These are phyloP conservation scores for Coptotermes formosanus DNA, from an alignment of 1,140 invertebrate genomes.

Conservation along the genomic window DNA sequence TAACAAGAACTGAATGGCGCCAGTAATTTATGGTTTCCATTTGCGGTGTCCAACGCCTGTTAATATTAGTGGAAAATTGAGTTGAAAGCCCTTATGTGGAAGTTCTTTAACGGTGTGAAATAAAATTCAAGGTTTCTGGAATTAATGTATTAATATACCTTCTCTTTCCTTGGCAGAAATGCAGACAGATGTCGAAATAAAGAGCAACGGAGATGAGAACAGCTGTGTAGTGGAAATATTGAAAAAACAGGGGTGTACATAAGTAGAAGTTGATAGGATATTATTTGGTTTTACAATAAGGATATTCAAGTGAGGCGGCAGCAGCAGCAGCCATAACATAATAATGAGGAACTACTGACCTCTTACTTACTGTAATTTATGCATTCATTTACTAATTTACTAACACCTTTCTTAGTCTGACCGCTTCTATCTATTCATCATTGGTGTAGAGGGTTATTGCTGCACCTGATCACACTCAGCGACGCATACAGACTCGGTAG, in stretches of 20 bases:
- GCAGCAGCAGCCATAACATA: no score
- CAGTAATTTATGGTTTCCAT: neutral
- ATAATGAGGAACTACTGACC: no score
- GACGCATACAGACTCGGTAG: no score
- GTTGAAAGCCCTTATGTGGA: neutral
- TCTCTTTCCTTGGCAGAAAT: neutral
- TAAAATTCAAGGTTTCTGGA: slow-evolving; percentile 1
- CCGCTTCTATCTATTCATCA: no score
- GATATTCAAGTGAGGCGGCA: no score
- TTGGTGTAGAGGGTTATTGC: no score
- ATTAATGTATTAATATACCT: slow-evolving; percentile 2
- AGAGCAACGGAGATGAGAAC: neutral
- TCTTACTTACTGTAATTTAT: no score
- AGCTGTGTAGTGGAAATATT: neutral
- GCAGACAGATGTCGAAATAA: neutral
- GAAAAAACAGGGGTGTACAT: neutral
- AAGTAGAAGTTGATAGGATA: neutral
- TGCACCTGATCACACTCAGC: no score
- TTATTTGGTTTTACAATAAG: no score
- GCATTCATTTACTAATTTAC: no score
- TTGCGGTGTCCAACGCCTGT: neutral
- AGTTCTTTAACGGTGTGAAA: neutral
- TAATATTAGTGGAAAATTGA: neutral
- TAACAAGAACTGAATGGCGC: neutral
- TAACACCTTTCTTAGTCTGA: no score